Evolutionary conservation across 2,888 invertebrate genomes (phyloP).

Genomic region (Apeira syringaria): DNA sequence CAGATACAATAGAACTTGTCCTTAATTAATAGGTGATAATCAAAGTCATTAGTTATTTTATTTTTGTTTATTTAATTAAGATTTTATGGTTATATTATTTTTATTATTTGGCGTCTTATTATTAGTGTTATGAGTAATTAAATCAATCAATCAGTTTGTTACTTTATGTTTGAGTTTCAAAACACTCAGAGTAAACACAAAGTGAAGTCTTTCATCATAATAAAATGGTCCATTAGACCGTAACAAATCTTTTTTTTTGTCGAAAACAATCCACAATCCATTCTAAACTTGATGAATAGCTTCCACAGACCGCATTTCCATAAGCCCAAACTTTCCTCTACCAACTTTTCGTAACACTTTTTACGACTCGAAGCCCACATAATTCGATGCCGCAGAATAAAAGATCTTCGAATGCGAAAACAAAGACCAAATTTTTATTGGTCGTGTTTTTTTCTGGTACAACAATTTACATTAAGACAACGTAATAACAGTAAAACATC

Average conservation of each 20-base stretch:
- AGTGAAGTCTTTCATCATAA: too few species aligned
- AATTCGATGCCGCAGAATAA: slow-evolving; percentile 2
- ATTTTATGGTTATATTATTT: too few species aligned
- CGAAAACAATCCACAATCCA: not conserved
- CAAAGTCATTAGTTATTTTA: too few species aligned
- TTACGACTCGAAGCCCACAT: slow-evolving; percentile 2
- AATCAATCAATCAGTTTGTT: too few species aligned
- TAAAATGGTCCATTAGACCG: too few species aligned
- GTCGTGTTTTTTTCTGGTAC: slow-evolving; percentile 2
- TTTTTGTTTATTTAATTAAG: too few species aligned
- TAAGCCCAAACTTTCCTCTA: slow-evolving; percentile 6
- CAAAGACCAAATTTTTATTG: slow-evolving; percentile 1
- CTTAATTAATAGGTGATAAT: too few species aligned
- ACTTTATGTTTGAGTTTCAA: too few species aligned
- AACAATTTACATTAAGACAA: slow-evolving; percentile 1
- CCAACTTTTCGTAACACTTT: slow-evolving; percentile 4
- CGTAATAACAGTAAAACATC: not conserved
- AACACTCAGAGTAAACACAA: too few species aligned
- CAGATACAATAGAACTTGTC: too few species aligned
- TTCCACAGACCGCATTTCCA: slow-evolving; percentile 5
- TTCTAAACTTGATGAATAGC: not conserved
- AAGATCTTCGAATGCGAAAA: not conserved
- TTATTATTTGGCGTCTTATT: too few species aligned
- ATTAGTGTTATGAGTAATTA: too few species aligned
- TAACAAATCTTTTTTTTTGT: not conserved